These are phyloP conservation scores for Mercenaria mercenaria DNA, from an alignment of 1,140 invertebrate species.

Conservation along the genomic window DNA sequence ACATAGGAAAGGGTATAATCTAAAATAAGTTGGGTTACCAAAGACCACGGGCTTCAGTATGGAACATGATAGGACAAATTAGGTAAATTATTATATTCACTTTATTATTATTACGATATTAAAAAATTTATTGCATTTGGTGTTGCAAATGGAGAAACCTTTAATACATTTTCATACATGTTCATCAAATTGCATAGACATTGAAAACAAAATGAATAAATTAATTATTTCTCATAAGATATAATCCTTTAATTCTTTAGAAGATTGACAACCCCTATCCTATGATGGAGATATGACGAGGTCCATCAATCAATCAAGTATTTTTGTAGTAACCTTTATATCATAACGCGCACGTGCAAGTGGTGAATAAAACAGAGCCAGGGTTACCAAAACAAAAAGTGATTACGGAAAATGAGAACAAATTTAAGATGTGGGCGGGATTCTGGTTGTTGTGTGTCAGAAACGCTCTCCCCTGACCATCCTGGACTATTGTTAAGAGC, in stretches of 20 bases:
- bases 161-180: too few species aligned
- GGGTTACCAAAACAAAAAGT: conserved; percentile 10
- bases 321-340: not conserved
- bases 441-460: conserved; percentile 12
- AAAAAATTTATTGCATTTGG: too few species aligned
- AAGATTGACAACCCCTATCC: not conserved
- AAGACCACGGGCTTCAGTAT: too few species aligned
- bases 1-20: too few species aligned
- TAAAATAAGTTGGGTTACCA: too few species aligned
- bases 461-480: conserved; percentile 27
- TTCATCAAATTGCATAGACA: too few species aligned
- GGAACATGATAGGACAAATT: too few species aligned
- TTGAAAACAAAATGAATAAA: too few species aligned
- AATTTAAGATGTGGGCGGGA: conserved; percentile 1
- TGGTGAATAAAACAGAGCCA: not conserved
- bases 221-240: too few species aligned
- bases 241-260: not conserved
- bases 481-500: conserved; percentile 34
- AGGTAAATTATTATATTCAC: too few species aligned
- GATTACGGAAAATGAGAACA: conserved; percentile 30
- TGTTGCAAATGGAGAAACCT: too few species aligned
- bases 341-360: not conserved
- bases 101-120: too few species aligned
- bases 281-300: not conserved
- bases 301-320: conserved; percentile 8